phyloP scores from a whole-genome alignment of 2,888 invertebrate genomes.

The Chrysotoxum bicinctum region DNA sequence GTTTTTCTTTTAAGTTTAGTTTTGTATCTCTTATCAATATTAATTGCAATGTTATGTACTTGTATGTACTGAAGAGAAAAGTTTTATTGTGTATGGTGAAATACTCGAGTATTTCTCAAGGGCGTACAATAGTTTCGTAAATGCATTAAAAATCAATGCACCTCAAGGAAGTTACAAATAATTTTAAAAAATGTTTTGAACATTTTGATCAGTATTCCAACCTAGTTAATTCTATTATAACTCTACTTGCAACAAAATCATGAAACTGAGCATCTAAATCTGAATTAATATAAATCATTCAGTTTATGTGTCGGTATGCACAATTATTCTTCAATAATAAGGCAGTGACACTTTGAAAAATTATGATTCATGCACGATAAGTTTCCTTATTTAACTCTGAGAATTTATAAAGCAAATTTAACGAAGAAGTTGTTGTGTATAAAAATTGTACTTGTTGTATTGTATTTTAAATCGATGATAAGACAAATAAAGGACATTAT shows the following conservation, averaged over 20 bases:
- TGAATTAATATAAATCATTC: not conserved
- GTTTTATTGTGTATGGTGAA: not conserved
- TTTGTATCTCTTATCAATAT: not conserved
- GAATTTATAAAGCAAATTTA: not conserved
- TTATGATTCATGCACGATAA: not conserved
- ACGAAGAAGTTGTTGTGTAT: not conserved
- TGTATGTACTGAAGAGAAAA: not conserved
- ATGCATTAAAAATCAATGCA: constrained; percentile 25
- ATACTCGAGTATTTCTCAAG: not conserved
- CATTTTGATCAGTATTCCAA: not conserved
- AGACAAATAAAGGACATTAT: too few relatives aligned
- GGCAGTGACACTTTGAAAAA: not conserved
- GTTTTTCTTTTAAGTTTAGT: not conserved
- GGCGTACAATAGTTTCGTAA: not conserved
- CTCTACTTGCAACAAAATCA: not conserved
- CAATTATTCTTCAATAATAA: not conserved
- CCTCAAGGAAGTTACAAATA: not conserved
- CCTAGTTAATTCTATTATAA: not conserved
- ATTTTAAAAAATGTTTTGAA: not conserved
- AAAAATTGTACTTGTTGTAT: too few relatives aligned
- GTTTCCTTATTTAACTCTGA: not conserved
- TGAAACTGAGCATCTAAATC: not conserved
- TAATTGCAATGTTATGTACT: not conserved
- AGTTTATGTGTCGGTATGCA: not conserved
- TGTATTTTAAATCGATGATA: not conserved